phyloP scores from a whole-genome alignment of 2,113 vertebrate species.

The Gulo gulo region DNA sequence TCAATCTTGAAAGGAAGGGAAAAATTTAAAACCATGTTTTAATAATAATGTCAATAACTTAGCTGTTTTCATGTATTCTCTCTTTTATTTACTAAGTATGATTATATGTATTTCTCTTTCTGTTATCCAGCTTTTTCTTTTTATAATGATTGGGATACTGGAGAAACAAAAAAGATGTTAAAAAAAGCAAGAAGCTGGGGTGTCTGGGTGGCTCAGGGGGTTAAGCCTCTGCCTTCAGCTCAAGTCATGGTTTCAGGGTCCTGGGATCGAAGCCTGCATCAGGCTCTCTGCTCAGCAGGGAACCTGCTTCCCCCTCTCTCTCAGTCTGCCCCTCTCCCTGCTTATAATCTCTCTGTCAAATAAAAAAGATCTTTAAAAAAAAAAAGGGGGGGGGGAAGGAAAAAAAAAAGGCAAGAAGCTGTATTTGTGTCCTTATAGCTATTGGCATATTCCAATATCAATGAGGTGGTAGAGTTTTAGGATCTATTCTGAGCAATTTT shows the following conservation, averaged over 20 bases:
- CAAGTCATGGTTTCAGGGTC: too few species aligned
- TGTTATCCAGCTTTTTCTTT: neutral
- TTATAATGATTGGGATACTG: neutral
- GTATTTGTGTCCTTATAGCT: neutral
- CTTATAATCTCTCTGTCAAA: neutral
- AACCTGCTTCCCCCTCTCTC: too few species aligned
- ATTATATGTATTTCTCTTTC: neutral
- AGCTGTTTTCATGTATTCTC: neutral
- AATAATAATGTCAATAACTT: neutral
- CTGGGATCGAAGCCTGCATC: too few species aligned
- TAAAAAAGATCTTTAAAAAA: neutral
- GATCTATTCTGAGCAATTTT: neutral
- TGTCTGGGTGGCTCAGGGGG: too few species aligned
- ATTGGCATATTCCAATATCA: neutral
- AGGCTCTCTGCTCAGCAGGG: too few species aligned
- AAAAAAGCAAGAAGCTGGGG: neutral
- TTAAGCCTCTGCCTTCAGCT: too few species aligned
- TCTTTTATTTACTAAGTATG: neutral
- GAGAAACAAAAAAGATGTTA: neutral
- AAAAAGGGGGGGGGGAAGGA: too few species aligned
- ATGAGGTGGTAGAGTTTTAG: neutral
- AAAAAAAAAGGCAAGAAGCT: neutral
- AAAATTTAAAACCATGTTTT: neutral
- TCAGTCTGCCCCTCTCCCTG: too few species aligned
- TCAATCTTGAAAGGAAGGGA: neutral